A percentile compares a stretch with the other conserved stretches of the same genome.
Evolutionary conservation across 1,140 invertebrate genomes (phyloP).

Genomic region (Pseudomyrmex sp.): DNA sequence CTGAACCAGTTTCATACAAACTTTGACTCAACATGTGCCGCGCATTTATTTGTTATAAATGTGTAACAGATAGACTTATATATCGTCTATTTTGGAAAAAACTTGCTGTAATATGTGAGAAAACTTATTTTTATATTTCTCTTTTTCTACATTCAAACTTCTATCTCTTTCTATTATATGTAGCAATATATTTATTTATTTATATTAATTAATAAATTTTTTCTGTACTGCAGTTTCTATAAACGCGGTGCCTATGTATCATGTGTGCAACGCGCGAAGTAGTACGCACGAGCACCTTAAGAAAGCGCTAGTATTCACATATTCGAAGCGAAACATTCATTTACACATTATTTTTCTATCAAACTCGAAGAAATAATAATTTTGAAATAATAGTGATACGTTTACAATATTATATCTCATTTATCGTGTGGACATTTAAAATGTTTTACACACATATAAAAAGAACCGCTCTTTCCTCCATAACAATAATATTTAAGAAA

Average conservation of each 20-base stretch:
- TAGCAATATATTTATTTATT: neutral
- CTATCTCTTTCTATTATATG: neutral
- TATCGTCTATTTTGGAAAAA: too few relatives aligned
- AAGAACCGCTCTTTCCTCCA: too few relatives aligned
- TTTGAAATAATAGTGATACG: too few relatives aligned
- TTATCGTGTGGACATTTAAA: too few relatives aligned
- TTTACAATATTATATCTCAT: too few relatives aligned
- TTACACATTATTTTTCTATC: neutral
- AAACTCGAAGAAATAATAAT: too few relatives aligned
- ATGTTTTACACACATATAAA: too few relatives aligned
- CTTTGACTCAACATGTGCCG: neutral
- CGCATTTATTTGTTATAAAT: neutral
- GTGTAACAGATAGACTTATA: too few relatives aligned
- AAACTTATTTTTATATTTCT: too few relatives aligned
- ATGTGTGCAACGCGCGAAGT: neutral
- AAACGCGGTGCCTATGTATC: neutral
- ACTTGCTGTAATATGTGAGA: too few relatives aligned
- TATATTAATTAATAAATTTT: neutral
- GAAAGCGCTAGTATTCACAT: constrained; percentile 26
- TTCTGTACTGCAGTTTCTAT: neutral
- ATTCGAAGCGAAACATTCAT: neutral
- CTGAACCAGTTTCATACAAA: constrained; percentile 2
- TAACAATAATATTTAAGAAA: too few relatives aligned
- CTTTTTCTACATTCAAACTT: neutral
- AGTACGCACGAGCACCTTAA: neutral